A percentile compares a stretch with the other conserved stretches of the same genome.
Conservation (phyloP, 2,113 vertebrate species). For the Dolichallabes microphthalmus region DNA sequence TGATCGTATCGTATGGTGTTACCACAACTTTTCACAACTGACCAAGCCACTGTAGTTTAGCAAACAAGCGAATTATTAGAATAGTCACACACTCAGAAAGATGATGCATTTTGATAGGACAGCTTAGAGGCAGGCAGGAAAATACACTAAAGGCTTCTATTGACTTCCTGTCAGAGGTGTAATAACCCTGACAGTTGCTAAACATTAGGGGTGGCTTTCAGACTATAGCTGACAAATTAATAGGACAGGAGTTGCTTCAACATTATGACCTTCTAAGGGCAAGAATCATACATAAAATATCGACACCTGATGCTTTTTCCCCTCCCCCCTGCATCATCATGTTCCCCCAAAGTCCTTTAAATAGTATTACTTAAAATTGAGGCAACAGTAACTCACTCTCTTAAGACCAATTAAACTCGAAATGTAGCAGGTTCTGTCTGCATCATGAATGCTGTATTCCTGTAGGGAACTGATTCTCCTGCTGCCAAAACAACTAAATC, state of each 20-base stretch:
- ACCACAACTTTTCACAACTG: neutral
- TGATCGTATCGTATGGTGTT: too few relatives aligned
- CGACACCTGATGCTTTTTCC: neutral
- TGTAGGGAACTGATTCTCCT: neutral
- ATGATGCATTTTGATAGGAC: conserved; percentile 35
- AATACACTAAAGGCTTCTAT: conserved; percentile 39
- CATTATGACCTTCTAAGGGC: neutral
- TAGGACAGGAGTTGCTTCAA: conserved; percentile 22
- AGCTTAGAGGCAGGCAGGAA: neutral
- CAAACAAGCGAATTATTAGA: neutral
- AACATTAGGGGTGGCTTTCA: conserved; percentile 28
- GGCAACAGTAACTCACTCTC: neutral
- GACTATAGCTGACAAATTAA: conserved; percentile 44
- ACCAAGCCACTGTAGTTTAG: neutral
- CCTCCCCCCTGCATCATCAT: neutral
- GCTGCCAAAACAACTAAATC: neutral
- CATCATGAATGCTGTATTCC: neutral
- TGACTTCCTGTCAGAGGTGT: conserved; percentile 49
- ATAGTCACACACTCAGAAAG: conserved; percentile 4
- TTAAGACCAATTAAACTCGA: neutral
- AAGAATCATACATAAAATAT: conserved; percentile 5
- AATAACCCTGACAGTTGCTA: conserved; percentile 48
- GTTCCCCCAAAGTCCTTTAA: neutral
- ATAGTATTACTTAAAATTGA: neutral
- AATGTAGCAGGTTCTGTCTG: neutral